These are phyloP conservation scores for Suillia variegata DNA, from an alignment of 2,888 invertebrate species.

Conservation along the genomic window DNA sequence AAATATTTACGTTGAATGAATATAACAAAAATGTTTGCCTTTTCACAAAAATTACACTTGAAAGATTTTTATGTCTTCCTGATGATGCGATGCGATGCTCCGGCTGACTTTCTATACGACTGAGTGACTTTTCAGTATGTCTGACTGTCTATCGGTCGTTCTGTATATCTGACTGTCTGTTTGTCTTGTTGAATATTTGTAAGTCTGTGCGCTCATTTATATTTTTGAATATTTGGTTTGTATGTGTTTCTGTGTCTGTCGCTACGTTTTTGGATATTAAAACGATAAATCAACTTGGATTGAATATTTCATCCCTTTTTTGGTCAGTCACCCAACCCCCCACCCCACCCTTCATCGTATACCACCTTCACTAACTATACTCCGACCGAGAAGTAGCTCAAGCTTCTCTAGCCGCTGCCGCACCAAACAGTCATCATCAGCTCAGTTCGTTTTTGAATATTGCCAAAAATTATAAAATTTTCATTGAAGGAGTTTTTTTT, in stretches of 20 bases:
- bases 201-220: conserved; percentile 10
- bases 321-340: neutral
- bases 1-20: no score
- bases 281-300: conserved; percentile 52
- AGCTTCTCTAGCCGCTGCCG: neutral
- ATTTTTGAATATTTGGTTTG: conserved; percentile 14
- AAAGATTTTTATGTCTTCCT: conserved; percentile 18
- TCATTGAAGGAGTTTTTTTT: neutral
- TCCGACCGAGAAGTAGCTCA: no score
- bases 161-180: conserved; percentile 15
- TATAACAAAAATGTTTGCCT: conserved; percentile 1
- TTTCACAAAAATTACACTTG: conserved; percentile 22
- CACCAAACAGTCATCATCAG: neutral
- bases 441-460: conserved; percentile 22
- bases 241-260: conserved; percentile 14
- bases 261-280: conserved; percentile 47
- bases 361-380: neutral
- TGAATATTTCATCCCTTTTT: conserved; percentile 40
- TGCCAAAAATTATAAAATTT: conserved; percentile 32
- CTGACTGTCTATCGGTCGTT: neutral
- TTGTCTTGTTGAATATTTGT: neutral
- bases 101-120: neutral
- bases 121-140: neutral
- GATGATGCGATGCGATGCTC: neutral
- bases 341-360: neutral